Evolutionary conservation across 2,888 invertebrate genomes (phyloP).

Genomic region (Drosophila anomelani): DNA sequence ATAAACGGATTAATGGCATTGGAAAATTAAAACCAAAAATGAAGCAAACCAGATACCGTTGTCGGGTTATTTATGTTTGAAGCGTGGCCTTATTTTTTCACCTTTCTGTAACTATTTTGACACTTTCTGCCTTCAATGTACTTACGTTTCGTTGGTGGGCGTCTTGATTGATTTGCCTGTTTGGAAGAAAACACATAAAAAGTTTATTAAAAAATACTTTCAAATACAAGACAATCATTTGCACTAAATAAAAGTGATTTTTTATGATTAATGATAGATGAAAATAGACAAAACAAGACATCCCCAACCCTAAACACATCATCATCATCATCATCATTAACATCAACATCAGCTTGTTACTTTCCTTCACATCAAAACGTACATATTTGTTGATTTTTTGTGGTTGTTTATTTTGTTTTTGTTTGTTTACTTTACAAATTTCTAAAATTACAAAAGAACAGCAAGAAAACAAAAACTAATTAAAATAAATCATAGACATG

Average conservation of each 20-base stretch:
- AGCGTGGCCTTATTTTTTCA: conserved; percentile 24
- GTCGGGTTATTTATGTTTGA: conserved; percentile 58
- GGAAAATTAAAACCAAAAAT: conserved; percentile 29
- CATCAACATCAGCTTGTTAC: conserved; percentile 15
- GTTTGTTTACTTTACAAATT: conserved; percentile 56
- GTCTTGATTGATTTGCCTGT: conserved; percentile 83
- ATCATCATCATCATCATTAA: conserved; percentile 27
- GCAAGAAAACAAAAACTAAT: conserved; percentile 40
- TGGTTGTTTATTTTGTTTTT: conserved; percentile 39
- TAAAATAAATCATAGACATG: conserved; percentile 51
- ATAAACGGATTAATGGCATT: conserved; percentile 32
- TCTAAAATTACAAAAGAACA: conserved; percentile 63
- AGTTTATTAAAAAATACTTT: neutral
- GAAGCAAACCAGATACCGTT: conserved; percentile 61
- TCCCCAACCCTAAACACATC: neutral
- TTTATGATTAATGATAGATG: conserved; percentile 20
- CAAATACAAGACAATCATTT: neutral
- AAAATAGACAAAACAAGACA: neutral
- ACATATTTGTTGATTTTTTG: conserved; percentile 15
- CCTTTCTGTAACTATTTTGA: conserved; percentile 60
- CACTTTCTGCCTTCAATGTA: conserved; percentile 50
- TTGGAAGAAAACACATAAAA: conserved; percentile 37
- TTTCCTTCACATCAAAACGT: conserved; percentile 44
- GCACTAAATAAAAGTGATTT: neutral
- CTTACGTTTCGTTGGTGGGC: conserved; percentile 84